These are phyloP conservation scores for Teleogryllus occipitalis DNA, from an alignment of 1,140 invertebrate species.

Conservation along the genomic window DNA sequence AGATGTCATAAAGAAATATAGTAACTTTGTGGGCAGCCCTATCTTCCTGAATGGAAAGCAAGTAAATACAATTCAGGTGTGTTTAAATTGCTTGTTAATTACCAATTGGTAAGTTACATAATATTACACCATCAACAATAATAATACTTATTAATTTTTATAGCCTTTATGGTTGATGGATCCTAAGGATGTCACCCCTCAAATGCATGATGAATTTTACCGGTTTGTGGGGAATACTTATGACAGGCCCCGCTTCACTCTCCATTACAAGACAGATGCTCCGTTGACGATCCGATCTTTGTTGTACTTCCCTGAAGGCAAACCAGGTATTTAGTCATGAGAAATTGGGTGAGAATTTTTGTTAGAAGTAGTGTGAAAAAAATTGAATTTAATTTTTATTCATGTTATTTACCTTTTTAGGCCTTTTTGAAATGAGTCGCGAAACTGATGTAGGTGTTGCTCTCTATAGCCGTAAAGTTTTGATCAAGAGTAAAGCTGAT, in stretches of 20 bases:
- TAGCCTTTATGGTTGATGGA: constrained; percentile 91
- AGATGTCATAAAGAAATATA: constrained; percentile 92
- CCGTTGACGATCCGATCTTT: constrained; percentile 85
- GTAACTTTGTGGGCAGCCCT: constrained; percentile 91
- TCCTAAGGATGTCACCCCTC: constrained; percentile 72
- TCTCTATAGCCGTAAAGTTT: constrained; percentile 78
- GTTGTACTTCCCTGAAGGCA: constrained; percentile 87
- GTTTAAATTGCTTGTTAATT: background rate
- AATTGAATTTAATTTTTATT: background rate
- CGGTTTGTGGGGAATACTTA: constrained; percentile 76
- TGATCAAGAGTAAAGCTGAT: constrained; percentile 86
- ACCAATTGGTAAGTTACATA: background rate
- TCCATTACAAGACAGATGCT: constrained; percentile 83
- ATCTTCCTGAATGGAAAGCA: constrained; percentile 84
- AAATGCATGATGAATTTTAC: constrained; percentile 88
- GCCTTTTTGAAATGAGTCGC: constrained; percentile 81
- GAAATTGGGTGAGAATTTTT: background rate
- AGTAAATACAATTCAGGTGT: constrained; percentile 72
- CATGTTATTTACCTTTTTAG: constrained; percentile 26
- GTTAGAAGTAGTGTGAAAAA: background rate
- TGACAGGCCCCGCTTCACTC: constrained; percentile 71
- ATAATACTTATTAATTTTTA: constrained; percentile 30
- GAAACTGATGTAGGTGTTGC: constrained; percentile 74
- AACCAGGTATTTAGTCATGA: constrained; percentile 45
- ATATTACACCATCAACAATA: background rate